Evolutionary conservation across 1,140 invertebrate genomes (phyloP).

Genomic region (Dryas iulia): DNA sequence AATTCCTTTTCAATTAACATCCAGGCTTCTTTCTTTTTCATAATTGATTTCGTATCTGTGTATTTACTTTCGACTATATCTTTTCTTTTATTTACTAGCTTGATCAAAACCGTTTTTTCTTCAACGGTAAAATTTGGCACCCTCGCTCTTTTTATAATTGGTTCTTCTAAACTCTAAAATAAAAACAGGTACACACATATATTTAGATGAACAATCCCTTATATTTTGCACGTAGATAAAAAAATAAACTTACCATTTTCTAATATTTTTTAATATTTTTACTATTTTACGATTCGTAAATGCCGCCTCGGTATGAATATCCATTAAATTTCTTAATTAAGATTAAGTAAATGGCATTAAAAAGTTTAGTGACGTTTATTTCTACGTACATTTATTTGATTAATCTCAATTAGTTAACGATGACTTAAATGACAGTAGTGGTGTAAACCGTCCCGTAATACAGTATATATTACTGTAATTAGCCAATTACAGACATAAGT

Average conservation of each 20-base stretch:
- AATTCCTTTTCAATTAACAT: slow-evolving; percentile 3
- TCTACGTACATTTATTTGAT: not conserved
- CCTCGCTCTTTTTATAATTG: not conserved
- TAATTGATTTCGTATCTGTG: not conserved
- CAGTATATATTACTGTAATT: too few relatives aligned
- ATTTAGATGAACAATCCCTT: not conserved
- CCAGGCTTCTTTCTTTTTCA: not conserved
- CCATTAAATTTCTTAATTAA: not conserved
- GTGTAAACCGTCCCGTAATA: not conserved
- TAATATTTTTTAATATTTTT: not conserved
- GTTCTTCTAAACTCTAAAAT: not conserved
- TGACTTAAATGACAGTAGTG: not conserved
- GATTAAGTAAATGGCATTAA: not conserved
- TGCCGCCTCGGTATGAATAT: not conserved
- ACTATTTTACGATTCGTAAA: not conserved
- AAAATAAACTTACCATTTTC: not conserved
- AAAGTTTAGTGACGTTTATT: not conserved
- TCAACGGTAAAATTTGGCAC: not conserved
- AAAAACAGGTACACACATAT: not conserved
- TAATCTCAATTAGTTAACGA: slow-evolving; percentile 2
- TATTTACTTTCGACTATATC: not conserved
- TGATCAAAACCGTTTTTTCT: not conserved
- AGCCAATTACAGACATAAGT: too few relatives aligned
- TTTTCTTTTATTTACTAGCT: not conserved
- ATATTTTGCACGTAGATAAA: not conserved